These are phyloP conservation scores for Heliconius erato DNA, from an alignment of 2,888 invertebrate species.

Conservation along the genomic window DNA sequence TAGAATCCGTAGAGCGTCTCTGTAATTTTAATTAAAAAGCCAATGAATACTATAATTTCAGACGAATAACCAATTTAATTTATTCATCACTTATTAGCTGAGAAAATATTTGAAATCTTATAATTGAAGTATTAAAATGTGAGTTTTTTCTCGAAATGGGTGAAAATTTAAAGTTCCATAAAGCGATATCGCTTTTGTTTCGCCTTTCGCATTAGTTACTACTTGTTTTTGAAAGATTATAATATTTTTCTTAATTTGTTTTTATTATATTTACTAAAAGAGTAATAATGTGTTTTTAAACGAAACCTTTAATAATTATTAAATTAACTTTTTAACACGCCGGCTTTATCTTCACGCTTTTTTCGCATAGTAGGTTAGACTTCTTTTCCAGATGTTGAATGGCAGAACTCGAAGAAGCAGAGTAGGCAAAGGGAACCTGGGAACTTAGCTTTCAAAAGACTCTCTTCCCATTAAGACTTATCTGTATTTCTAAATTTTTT, in stretches of 20 bases:
- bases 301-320: no score
- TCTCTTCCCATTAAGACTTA: no score
- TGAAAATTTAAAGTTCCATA: not conserved
- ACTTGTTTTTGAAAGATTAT: not conserved
- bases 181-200: not conserved
- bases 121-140: constrained; percentile 21
- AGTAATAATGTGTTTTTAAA: no score
- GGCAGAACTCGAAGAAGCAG: not conserved
- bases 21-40: constrained; percentile 35
- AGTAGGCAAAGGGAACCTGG: no score
- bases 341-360: no score
- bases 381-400: not conserved
- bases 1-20: not conserved
- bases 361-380: no score
- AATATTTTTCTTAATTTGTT: not conserved
- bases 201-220: no score
- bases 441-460: no score
- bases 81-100: constrained; percentile 32
- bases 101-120: constrained; percentile 21
- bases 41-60: constrained; percentile 27
- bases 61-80: constrained; percentile 32
- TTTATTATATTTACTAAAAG: not conserved
- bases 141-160: not conserved
- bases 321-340: no score
- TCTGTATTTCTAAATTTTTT: no score